Evolutionary conservation across 2,888 invertebrate genomes (phyloP).

Genomic region (Bugula neritina): DNA sequence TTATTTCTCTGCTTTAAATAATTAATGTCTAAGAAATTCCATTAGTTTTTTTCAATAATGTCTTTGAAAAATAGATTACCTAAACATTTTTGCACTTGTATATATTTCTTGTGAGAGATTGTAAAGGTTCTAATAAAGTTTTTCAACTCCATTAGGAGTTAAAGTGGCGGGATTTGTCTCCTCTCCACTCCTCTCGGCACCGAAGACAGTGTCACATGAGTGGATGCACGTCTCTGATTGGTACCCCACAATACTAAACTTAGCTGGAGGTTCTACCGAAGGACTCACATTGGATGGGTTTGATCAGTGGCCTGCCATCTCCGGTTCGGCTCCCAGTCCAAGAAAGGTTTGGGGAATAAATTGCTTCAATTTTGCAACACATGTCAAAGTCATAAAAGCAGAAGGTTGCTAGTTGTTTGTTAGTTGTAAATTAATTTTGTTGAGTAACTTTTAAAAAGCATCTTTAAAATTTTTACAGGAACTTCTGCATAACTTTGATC

Average conservation of each 20-base stretch:
- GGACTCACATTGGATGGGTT: neutral
- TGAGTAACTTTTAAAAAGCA: too few species aligned
- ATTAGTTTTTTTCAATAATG: too few species aligned
- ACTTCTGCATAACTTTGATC: constrained; percentile 77
- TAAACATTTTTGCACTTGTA: too few species aligned
- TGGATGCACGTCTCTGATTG: constrained; percentile 23
- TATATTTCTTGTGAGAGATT: too few species aligned
- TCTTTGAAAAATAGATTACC: too few species aligned
- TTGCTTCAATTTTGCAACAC: neutral
- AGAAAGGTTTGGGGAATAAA: constrained; percentile 1
- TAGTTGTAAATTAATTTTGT: too few species aligned
- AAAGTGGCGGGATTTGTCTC: constrained; percentile 12
- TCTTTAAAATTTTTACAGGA: too few species aligned
- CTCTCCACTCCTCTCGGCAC: neutral
- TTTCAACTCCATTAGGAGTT: too few species aligned
- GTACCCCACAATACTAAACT: constrained; percentile 10
- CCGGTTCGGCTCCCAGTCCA: neutral
- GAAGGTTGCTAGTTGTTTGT: too few species aligned
- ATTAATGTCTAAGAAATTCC: too few species aligned
- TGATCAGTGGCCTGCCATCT: constrained; percentile 24
- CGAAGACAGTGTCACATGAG: neutral
- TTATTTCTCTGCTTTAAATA: too few species aligned
- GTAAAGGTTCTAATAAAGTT: too few species aligned
- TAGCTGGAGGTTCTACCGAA: constrained; percentile 14
- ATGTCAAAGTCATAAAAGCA: neutral